phyloP scores from a whole-genome alignment of 2,113 vertebrate genomes.

The Hypocryptadius cinnamomeus region DNA sequence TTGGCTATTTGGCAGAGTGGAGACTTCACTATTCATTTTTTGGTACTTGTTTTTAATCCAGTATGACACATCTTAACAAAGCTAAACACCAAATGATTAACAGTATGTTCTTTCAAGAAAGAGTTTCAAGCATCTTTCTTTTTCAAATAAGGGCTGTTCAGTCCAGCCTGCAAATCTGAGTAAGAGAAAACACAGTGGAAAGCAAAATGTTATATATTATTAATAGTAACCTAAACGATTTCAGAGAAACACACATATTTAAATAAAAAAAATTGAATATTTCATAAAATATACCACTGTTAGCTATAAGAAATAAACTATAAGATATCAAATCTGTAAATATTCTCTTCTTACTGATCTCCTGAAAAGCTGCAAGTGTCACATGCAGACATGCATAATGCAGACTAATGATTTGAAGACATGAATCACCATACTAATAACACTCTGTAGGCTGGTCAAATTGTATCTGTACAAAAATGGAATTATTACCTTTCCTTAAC shows the following conservation, averaged over 20 bases:
- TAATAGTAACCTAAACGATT: not conserved
- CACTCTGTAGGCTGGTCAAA: not conserved
- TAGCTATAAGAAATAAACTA: not conserved
- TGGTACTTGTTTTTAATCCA: conserved; percentile 46
- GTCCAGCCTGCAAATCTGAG: not conserved
- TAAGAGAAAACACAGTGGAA: not conserved
- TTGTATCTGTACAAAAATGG: not conserved
- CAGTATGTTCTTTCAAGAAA: not conserved
- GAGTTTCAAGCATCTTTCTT: not conserved
- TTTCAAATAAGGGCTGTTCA: not conserved
- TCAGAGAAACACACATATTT: not conserved
- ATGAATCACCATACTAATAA: not conserved
- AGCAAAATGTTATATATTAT: not conserved
- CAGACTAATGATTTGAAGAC: not conserved
- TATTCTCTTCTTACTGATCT: not conserved
- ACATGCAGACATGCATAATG: fast-evolving
- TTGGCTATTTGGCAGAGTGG: conserved; percentile 11
- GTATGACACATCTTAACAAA: conserved; percentile 43
- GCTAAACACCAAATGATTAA: not conserved
- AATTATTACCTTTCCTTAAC: not conserved
- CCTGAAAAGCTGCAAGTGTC: not conserved
- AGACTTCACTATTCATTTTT: conserved; percentile 53
- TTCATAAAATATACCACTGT: not conserved
- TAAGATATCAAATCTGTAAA: not conserved
- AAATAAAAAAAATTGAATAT: not conserved